phyloP scores from a whole-genome alignment of 2,888 invertebrate species.

The Pseudococcus jackbeardsleyi region DNA sequence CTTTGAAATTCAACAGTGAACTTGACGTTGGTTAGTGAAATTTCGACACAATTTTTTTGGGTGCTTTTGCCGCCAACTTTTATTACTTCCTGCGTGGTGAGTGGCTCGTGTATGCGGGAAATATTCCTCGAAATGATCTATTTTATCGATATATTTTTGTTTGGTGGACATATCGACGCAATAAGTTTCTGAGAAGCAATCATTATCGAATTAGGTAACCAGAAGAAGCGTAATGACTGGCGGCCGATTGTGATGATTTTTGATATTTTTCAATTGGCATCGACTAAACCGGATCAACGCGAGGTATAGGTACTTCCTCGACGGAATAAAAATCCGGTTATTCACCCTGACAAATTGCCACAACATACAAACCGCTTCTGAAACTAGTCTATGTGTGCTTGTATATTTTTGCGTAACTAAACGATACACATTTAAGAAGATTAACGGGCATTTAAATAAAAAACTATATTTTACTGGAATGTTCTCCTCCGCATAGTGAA shows the following conservation, averaged over 20 bases:
- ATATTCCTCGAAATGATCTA: neutral
- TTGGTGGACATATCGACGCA: constrained; percentile 16
- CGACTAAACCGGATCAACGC: constrained; percentile 58
- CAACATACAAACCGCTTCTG: constrained; percentile 50
- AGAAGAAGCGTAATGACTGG: constrained; percentile 48
- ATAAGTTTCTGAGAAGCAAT: constrained; percentile 16
- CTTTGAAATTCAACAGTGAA: neutral
- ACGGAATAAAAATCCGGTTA: constrained; percentile 56
- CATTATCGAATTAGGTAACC: constrained; percentile 53
- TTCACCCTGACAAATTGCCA: constrained; percentile 56
- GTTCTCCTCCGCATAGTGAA: constrained; percentile 56
- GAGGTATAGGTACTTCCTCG: constrained; percentile 35
- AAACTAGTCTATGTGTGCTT: constrained; percentile 50
- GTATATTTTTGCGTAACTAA: constrained; percentile 56
- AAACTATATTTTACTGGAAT: constrained; percentile 61
- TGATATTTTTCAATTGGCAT: constrained; percentile 47
- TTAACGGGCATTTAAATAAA: constrained; percentile 59
- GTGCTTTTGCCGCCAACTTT: neutral
- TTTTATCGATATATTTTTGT: neutral
- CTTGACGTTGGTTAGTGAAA: neutral
- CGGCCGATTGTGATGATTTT: constrained; percentile 38
- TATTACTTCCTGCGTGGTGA: constrained; percentile 35
- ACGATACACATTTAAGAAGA: constrained; percentile 56
- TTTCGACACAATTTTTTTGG: neutral
- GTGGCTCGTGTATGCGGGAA: neutral